Percentiles rank a stretch among this genome's conserved stretches.
These are phyloP conservation scores for Axis porcinus DNA, from an alignment of 2,113 vertebrate genomes.

Conservation along the genomic window DNA sequence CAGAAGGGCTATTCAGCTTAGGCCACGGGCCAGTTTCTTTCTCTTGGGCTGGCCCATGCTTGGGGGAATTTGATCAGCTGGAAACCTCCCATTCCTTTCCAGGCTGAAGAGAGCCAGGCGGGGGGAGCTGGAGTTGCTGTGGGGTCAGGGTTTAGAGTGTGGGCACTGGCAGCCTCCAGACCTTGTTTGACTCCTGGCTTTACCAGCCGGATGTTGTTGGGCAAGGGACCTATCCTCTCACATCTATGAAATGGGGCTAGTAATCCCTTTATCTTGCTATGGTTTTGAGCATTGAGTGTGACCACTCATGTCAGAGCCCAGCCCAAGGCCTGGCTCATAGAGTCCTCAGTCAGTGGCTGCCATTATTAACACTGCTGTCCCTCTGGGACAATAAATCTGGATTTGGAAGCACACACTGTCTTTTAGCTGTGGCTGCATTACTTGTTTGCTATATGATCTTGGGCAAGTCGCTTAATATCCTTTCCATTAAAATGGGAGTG, in stretches of 20 bases:
- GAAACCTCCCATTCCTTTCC: background rate
- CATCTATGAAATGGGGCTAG: background rate
- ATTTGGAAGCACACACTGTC: background rate
- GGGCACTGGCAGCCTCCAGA: background rate
- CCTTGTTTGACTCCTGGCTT: background rate
- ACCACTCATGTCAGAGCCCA: background rate
- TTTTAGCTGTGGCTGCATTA: background rate
- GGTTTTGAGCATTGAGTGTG: fast-evolving
- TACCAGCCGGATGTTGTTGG: background rate
- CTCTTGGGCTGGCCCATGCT: background rate
- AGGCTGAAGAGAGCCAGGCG: background rate
- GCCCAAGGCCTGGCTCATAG: background rate
- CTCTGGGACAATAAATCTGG: background rate
- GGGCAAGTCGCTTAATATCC: background rate
- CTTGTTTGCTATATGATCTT: background rate
- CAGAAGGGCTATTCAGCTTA: background rate
- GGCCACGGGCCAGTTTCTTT: background rate
- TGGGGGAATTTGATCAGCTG: background rate
- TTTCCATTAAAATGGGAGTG: background rate
- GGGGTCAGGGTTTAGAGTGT: background rate
- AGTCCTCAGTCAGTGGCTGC: background rate
- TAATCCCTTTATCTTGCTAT: fast-evolving
- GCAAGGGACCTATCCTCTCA: background rate
- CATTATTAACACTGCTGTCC: background rate
- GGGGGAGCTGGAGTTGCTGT: too few species aligned